phyloP scores from a whole-genome alignment of 2,888 invertebrate genomes.

The Pherbina coryleti region DNA sequence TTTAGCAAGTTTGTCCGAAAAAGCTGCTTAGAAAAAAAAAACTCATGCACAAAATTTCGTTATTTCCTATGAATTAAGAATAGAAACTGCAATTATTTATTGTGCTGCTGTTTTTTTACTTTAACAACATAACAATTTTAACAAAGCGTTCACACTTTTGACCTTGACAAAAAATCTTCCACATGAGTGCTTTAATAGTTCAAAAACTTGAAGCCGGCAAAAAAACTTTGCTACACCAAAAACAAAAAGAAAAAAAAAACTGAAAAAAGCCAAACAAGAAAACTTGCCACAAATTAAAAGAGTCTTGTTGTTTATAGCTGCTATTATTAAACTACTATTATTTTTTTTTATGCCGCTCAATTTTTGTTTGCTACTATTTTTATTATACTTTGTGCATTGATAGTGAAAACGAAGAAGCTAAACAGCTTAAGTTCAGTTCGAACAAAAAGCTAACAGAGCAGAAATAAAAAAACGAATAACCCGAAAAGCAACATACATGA shows the following conservation, averaged over 20 bases:
- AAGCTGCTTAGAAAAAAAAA: neutral
- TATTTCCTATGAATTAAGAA: conserved; percentile 21
- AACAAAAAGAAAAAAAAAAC: conserved; percentile 1
- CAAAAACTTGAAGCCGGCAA: conserved; percentile 49
- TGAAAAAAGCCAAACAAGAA: neutral
- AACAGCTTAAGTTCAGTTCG: neutral
- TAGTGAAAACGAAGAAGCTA: conserved; percentile 55
- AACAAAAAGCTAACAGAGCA: conserved; percentile 26
- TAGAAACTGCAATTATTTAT: conserved; percentile 28
- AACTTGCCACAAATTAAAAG: conserved; percentile 7
- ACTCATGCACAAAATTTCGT: conserved; percentile 4
- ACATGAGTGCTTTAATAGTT: conserved; percentile 68
- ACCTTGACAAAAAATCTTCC: conserved; percentile 68
- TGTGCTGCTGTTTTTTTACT: neutral
- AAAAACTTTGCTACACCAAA: neutral
- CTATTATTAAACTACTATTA: conserved; percentile 17
- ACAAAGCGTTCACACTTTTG: conserved; percentile 45
- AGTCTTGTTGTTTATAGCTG: neutral
- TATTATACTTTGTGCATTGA: conserved; percentile 60
- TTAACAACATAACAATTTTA: conserved; percentile 8
- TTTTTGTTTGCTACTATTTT: conserved; percentile 6
- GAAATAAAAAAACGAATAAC: conserved; percentile 19
- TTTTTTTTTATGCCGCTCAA: neutral
- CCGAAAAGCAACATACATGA: neutral
- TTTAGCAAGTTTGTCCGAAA: neutral